A percentile compares a stretch with the other conserved stretches of the same genome.
phyloP scores from a whole-genome alignment of 2,113 vertebrate genomes.

The Oncorhynchus gorbuscha region DNA sequence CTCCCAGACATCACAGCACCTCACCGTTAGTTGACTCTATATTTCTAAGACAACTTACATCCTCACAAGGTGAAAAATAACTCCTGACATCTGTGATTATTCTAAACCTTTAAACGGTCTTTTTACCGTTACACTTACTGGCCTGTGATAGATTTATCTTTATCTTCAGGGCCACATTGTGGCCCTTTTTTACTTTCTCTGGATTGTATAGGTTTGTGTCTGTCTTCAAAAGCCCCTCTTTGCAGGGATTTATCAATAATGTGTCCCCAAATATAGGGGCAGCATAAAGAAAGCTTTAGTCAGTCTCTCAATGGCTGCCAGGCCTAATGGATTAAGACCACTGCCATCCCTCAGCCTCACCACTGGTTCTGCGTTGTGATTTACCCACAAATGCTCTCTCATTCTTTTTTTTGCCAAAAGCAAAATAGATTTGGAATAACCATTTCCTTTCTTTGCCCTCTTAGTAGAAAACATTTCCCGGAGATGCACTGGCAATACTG shows the following conservation, averaged over 20 bases:
- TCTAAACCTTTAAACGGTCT: constrained; percentile 69
- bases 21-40: constrained; percentile 24
- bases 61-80: constrained; percentile 50
- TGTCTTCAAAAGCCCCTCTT: constrained; percentile 36
- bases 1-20: constrained; percentile 23
- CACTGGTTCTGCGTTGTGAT: constrained; percentile 53
- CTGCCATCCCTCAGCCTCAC: constrained; percentile 46
- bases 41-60: constrained; percentile 52
- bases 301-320: constrained; percentile 24
- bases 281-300: constrained; percentile 23
- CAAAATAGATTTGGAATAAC: constrained; percentile 52
- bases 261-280: constrained; percentile 48
- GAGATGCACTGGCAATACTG: constrained; percentile 48
- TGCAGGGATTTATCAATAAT: constrained; percentile 51
- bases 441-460: constrained; percentile 38
- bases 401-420: constrained; percentile 32
- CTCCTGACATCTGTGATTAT: constrained; percentile 70
- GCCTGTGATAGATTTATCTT: constrained; percentile 63
- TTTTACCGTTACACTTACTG: constrained; percentile 59
- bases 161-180: constrained; percentile 33
- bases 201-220: constrained; percentile 65
- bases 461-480: constrained; percentile 59
- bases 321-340: constrained; percentile 56
- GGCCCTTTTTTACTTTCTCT: constrained; percentile 35
- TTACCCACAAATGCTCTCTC: constrained; percentile 46